Conservation (phyloP, 2,888 invertebrate genomes). For the Chloroclystis v-ata region DNA sequence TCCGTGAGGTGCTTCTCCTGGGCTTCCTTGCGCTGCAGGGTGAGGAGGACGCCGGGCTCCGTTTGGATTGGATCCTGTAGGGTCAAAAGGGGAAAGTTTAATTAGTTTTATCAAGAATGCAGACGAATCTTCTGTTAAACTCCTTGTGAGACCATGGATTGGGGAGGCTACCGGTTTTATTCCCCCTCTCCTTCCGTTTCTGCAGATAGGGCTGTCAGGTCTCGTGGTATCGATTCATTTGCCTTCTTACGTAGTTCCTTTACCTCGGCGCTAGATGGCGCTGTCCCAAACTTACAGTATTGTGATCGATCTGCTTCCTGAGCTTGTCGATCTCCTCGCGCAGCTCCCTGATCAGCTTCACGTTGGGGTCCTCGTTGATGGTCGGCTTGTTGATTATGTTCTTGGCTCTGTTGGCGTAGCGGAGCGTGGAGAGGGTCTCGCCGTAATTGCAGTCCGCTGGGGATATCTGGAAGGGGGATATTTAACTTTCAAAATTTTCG, state of each 20-base stretch:
- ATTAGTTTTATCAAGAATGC: too few species aligned
- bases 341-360: slow-evolving; percentile 90
- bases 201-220: too few species aligned
- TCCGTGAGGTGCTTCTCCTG: slow-evolving; percentile 93
- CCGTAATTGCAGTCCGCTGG: slow-evolving; percentile 92
- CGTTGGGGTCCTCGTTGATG: slow-evolving; percentile 93
- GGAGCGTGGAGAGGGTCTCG: slow-evolving; percentile 89
- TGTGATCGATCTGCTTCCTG: slow-evolving; percentile 84
- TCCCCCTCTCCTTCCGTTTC: too few species aligned
- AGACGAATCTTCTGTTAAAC: too few species aligned
- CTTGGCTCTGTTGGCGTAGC: slow-evolving; percentile 93
- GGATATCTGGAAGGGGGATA: slow-evolving; percentile 67
- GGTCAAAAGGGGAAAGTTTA: not conserved
- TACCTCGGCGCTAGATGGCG: too few species aligned
- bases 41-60: slow-evolving; percentile 85
- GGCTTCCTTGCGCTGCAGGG: slow-evolving; percentile 92
- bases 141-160: too few species aligned
- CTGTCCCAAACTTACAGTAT: slow-evolving; percentile 81
- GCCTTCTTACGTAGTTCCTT: too few species aligned
- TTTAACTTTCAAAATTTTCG: too few species aligned
- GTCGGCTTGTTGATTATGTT: slow-evolving; percentile 95
- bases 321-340: slow-evolving; percentile 91
- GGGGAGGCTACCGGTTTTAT: too few species aligned
- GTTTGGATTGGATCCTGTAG: slow-evolving; percentile 71
- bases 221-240: too few species aligned